These are phyloP conservation scores for Spodoptera littoralis DNA, from an alignment of 2,888 invertebrate genomes.

Conservation along the genomic window DNA sequence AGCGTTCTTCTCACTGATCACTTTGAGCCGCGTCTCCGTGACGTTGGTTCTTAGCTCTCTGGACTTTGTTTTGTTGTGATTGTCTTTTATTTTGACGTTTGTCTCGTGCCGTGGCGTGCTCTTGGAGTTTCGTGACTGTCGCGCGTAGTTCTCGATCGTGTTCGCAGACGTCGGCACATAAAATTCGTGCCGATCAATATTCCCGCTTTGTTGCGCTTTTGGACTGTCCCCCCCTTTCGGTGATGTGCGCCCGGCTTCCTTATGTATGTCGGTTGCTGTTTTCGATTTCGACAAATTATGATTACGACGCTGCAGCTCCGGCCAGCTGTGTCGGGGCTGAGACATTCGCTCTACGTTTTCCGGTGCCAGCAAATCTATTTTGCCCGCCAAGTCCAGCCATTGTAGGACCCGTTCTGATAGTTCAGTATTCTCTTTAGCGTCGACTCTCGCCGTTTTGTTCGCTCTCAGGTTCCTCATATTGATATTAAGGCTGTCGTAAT, in stretches of 20 bases:
- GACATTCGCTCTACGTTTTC: conserved; percentile 76
- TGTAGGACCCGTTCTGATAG: conserved; percentile 92
- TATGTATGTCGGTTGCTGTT: conserved; percentile 76
- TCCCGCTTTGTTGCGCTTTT: conserved; percentile 73
- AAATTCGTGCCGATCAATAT: conserved; percentile 83
- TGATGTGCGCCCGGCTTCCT: conserved; percentile 67
- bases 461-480: conserved; percentile 77
- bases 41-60: conserved; percentile 74
- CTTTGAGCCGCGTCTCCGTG: conserved; percentile 78
- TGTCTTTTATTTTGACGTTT: conserved; percentile 69
- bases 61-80: conserved; percentile 70
- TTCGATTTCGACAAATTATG: conserved; percentile 76
- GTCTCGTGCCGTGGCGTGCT: conserved; percentile 76
- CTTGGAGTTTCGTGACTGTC: conserved; percentile 83
- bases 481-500: conserved; percentile 60
- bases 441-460: conserved; percentile 78
- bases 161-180: conserved; percentile 83
- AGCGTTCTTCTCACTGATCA: conserved; percentile 75
- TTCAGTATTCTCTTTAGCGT: conserved; percentile 78
- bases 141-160: conserved; percentile 86
- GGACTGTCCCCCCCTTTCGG: conserved; percentile 71
- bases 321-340: conserved; percentile 83
- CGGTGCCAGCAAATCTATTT: conserved; percentile 82
- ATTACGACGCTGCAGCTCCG: conserved; percentile 77
- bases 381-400: conserved; percentile 93